These are phyloP conservation scores for Pandemis cinnamomeana DNA, from an alignment of 2,888 invertebrate species.

Conservation along the genomic window DNA sequence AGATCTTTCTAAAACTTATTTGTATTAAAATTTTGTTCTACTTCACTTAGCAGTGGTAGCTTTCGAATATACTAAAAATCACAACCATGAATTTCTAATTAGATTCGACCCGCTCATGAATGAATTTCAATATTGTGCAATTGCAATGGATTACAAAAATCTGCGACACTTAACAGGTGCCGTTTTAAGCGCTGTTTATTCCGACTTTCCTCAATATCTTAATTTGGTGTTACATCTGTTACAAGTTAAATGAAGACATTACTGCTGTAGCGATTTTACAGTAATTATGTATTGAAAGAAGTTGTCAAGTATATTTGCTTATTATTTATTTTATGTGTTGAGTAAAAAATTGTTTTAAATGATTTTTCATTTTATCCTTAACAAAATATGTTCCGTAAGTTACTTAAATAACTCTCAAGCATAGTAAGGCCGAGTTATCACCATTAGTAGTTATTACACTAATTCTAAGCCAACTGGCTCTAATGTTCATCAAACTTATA, in stretches of 20 bases:
- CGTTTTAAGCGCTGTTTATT: constrained; percentile 5
- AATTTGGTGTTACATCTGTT: constrained; percentile 14
- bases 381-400: too few species aligned
- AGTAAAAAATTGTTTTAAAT: background rate
- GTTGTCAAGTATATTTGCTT: constrained; percentile 1
- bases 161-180: background rate
- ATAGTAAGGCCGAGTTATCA: too few species aligned
- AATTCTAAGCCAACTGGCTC: too few species aligned
- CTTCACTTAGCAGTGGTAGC: background rate
- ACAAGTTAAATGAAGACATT: constrained; percentile 12
- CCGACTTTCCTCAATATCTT: constrained; percentile 17
- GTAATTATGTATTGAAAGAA: background rate
- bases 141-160: background rate
- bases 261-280: constrained; percentile 4
- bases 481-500: background rate
- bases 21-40: background rate
- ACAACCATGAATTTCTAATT: background rate
- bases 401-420: too few species aligned
- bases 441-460: too few species aligned
- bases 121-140: background rate
- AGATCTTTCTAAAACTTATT: background rate
- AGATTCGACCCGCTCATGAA: background rate
- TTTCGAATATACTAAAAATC: too few species aligned
- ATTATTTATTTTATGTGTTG: background rate
- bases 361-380: background rate